Evolutionary conservation across 2,113 vertebrate species (phyloP).

Genomic region (Crotophaga sulcirostris): DNA sequence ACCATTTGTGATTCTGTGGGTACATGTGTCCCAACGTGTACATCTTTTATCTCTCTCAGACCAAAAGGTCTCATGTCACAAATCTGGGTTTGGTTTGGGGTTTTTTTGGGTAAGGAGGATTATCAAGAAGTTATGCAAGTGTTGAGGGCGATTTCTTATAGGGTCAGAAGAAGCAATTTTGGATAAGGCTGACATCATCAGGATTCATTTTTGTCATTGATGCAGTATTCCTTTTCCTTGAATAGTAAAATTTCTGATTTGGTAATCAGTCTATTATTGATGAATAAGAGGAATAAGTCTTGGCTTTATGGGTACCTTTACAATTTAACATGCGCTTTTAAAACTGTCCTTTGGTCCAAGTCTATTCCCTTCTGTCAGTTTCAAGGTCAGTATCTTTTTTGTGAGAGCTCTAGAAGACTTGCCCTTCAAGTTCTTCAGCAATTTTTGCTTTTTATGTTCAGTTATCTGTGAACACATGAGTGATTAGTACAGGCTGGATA

Average conservation of each 20-base stretch:
- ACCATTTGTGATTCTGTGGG: not conserved
- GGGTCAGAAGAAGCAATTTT: not conserved
- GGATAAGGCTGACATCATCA: not conserved
- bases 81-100: not conserved
- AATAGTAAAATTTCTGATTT: not conserved
- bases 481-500: not conserved
- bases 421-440: not conserved
- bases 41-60: not conserved
- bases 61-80: not conserved
- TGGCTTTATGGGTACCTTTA: not conserved
- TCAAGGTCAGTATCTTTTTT: not conserved
- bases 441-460: not conserved
- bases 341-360: not conserved
- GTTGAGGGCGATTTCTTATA: not conserved
- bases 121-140: not conserved
- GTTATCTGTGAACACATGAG: not conserved
- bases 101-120: not conserved
- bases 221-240: not conserved
- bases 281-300: not conserved
- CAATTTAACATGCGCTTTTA: not conserved
- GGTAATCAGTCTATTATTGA: not conserved
- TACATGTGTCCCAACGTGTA: not conserved
- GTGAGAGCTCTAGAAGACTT: not conserved
- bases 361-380: not conserved
- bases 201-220: not conserved